These are phyloP conservation scores for Todiramphus saurophagus DNA, from an alignment of 2,113 vertebrate species.

Conservation along the genomic window DNA sequence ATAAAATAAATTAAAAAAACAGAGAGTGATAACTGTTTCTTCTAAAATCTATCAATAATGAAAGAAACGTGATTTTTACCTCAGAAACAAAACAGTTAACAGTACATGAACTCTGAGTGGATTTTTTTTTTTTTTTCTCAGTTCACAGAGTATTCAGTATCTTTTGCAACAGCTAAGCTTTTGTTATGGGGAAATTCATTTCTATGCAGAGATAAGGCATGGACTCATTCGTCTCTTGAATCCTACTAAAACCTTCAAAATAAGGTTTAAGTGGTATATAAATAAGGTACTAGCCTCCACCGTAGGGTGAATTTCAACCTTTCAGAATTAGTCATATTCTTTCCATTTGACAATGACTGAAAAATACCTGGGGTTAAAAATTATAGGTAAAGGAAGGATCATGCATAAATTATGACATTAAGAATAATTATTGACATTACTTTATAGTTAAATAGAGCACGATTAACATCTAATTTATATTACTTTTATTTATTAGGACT, in stretches of 20 bases:
- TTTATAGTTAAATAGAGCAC: neutral
- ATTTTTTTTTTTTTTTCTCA: neutral
- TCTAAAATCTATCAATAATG: neutral
- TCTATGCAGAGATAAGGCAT: neutral
- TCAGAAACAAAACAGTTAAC: neutral
- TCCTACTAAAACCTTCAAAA: conserved; percentile 15
- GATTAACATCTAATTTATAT: neutral
- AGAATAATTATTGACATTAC: neutral
- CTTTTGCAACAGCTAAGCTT: neutral
- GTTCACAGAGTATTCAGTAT: neutral
- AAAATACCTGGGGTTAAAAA: neutral
- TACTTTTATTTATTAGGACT: neutral
- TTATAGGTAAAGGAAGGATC: neutral
- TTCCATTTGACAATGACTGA: neutral
- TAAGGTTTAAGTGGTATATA: neutral
- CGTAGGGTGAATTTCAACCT: neutral
- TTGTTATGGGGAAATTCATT: neutral
- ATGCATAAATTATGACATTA: neutral
- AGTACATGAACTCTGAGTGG: neutral
- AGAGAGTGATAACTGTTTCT: neutral
- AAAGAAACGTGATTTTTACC: neutral
- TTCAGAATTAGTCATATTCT: neutral
- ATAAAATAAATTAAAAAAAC: conserved; percentile 47
- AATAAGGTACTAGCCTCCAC: neutral
- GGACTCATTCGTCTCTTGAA: neutral